These are phyloP conservation scores for Coregonus clupeaformis DNA, from an alignment of 2,113 vertebrate species.

Conservation along the genomic window DNA sequence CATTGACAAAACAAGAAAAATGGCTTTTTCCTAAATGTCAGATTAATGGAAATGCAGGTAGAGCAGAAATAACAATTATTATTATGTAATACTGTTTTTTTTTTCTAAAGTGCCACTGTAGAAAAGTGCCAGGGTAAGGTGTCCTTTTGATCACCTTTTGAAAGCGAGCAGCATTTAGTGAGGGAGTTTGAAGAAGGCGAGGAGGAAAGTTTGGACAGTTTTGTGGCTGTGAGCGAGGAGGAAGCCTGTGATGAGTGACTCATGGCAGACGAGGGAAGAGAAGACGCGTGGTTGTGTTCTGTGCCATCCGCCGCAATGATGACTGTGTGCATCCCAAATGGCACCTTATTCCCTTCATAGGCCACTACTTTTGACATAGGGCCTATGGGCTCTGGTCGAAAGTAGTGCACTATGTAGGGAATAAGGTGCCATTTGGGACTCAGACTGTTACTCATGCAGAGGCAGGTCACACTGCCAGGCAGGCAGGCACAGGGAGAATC, in stretches of 20 bases:
- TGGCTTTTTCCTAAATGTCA: constrained; percentile 19
- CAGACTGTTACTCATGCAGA: constrained; percentile 58
- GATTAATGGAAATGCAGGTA: constrained; percentile 35
- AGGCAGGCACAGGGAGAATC: constrained; percentile 32
- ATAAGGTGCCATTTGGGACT: not conserved
- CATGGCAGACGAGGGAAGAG: constrained; percentile 20
- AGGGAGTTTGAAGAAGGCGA: constrained; percentile 17
- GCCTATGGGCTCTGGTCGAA: no score
- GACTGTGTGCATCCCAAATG: no score
- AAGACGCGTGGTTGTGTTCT: constrained; percentile 41
- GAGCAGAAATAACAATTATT: constrained; percentile 20
- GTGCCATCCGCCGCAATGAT: constrained; percentile 15
- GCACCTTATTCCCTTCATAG: no score
- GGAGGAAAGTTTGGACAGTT: constrained; percentile 35
- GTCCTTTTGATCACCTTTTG: constrained; percentile 19
- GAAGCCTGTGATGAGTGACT: constrained; percentile 47
- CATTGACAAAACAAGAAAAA: constrained; percentile 37
- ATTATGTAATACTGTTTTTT: constrained; percentile 38
- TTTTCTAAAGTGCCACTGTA: constrained; percentile 14
- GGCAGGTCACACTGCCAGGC: constrained; percentile 42
- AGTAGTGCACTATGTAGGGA: not conserved
- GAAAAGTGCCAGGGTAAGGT: constrained; percentile 16
- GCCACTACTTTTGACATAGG: no score
- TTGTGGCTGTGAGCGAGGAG: constrained; percentile 30
- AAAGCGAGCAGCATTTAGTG: constrained; percentile 12